Percentiles rank a stretch among this genome's conserved stretches.
These are phyloP conservation scores for Himalopsyche japonica DNA, from an alignment of 2,888 invertebrate species.

Conservation along the genomic window DNA sequence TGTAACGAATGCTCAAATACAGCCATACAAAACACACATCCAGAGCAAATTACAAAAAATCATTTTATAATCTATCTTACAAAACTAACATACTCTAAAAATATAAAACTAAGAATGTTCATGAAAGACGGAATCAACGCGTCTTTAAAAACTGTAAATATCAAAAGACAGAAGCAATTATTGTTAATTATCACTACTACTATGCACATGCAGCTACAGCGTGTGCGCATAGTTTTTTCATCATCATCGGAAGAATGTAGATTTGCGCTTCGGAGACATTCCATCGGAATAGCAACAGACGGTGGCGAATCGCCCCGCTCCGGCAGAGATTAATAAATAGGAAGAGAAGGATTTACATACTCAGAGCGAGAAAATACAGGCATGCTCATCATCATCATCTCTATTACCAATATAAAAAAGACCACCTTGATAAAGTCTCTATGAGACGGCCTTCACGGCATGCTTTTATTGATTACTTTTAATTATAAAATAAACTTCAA, in stretches of 20 bases:
- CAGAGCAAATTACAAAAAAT: background rate
- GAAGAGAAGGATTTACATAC: background rate
- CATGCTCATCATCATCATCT: background rate
- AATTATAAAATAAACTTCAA: background rate
- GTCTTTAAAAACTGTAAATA: background rate
- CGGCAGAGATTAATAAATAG: background rate
- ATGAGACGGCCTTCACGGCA: background rate
- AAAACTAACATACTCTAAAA: background rate
- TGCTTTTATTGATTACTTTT: background rate
- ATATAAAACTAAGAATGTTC: background rate
- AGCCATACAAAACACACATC: background rate
- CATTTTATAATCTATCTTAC: background rate
- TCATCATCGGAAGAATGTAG: background rate
- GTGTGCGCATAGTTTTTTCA: background rate
- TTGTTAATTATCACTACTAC: background rate
- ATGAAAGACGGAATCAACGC: background rate
- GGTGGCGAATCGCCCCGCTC: background rate
- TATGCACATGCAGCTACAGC: slow-evolving; percentile 11
- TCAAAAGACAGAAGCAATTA: background rate
- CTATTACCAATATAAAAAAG: background rate
- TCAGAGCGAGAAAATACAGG: background rate
- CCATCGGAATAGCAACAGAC: background rate
- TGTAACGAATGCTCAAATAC: background rate
- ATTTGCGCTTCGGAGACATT: background rate
- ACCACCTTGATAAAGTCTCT: background rate